phyloP scores from a whole-genome alignment of 2,888 invertebrate species.

The Papilio protenor region DNA sequence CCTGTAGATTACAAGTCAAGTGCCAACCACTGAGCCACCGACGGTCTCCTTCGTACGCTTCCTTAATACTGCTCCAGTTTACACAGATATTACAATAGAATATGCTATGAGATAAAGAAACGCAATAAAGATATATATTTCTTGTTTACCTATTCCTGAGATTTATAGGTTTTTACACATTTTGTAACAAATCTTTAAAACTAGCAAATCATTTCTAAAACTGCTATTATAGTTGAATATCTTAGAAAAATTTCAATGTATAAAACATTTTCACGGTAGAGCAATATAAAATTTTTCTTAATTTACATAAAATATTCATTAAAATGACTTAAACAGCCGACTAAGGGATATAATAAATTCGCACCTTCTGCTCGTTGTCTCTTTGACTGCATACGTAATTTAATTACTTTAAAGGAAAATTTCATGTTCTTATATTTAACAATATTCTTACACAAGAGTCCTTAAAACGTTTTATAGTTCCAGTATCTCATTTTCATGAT shows the following conservation, averaged over 20 bases:
- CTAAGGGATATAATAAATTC: slow-evolving; percentile 44
- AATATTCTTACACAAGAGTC: background rate
- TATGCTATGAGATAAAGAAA: too few relatives aligned
- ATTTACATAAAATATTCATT: slow-evolving; percentile 51
- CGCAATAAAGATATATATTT: too few relatives aligned
- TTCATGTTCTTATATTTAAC: slow-evolving; percentile 20
- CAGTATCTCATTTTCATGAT: background rate
- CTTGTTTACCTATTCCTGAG: background rate
- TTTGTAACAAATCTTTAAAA: background rate
- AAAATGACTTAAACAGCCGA: slow-evolving; percentile 44
- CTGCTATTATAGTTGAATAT: background rate
- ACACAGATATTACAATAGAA: too few relatives aligned
- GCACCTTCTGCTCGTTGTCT: slow-evolving; percentile 43
- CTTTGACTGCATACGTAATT: slow-evolving; percentile 43
- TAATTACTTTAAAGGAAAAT: slow-evolving; percentile 37
- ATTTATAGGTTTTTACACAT: background rate
- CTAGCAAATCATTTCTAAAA: background rate
- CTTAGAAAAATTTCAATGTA: background rate
- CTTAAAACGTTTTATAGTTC: background rate
- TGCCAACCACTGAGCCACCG: too few relatives aligned
- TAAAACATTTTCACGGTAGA: slow-evolving; percentile 24
- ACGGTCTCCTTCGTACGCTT: too few relatives aligned
- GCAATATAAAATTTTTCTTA: slow-evolving; percentile 36
- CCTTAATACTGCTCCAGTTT: too few relatives aligned
- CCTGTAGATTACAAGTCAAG: too few relatives aligned